Evolutionary conservation across 2,797 vertebrate genomes (phyloP).

Genomic region (Gadopsis bispinosus): DNA sequence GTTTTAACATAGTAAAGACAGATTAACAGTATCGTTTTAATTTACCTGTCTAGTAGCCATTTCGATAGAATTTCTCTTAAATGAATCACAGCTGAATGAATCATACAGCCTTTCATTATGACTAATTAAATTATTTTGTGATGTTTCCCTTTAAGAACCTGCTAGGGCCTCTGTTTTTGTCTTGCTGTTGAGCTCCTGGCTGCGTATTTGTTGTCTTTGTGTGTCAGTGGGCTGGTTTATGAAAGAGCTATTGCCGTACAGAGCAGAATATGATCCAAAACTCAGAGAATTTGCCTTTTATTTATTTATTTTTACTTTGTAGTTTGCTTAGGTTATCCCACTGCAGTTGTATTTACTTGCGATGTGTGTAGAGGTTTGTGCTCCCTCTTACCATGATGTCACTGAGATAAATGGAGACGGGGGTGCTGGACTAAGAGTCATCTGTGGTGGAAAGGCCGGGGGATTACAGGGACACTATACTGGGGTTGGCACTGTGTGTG

Average conservation of each 20-base stretch:
- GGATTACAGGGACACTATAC: slow-evolving; percentile 71
- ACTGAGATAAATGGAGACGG: slow-evolving; percentile 52
- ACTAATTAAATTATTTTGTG: not conserved
- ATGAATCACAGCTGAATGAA: not conserved
- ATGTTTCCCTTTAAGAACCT: not conserved
- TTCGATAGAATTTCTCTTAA: not conserved
- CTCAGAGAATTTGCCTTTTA: not conserved
- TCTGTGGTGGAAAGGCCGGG: slow-evolving; percentile 53
- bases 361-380: not conserved
- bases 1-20: not conserved
- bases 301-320: not conserved
- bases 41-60: not conserved
- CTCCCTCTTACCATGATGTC: slow-evolving; percentile 38
- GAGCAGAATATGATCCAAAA: slow-evolving; percentile 2
- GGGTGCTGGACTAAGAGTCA: slow-evolving; percentile 68
- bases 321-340: not conserved
- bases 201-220: not conserved
- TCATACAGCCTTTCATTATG: not conserved
- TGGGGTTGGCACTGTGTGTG: slow-evolving; percentile 39
- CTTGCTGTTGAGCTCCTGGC: not conserved
- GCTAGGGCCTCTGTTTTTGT: not conserved
- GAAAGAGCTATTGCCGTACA: not conserved
- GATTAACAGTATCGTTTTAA: not conserved
- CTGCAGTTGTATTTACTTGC: slow-evolving; percentile 16
- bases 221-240: not conserved